A percentile compares a stretch with the other conserved stretches of the same genome.
Evolutionary conservation across 2,113 vertebrate genomes (phyloP).

Genomic region (Pterocles gutturalis): DNA sequence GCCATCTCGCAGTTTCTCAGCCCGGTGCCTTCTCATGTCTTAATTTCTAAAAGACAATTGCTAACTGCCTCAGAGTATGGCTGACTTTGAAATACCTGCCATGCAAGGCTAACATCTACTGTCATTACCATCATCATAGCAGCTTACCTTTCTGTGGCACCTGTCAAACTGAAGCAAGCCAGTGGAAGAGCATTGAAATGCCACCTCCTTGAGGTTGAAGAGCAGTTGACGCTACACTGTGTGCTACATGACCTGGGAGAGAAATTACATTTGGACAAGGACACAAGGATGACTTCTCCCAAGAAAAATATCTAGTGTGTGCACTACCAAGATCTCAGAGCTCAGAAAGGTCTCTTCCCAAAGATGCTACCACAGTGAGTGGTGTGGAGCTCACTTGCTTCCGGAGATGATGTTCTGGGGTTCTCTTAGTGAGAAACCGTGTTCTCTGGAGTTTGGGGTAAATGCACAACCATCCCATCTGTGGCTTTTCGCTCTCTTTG

Average conservation of each 20-base stretch:
- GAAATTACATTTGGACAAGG: background rate
- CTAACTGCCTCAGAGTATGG: background rate
- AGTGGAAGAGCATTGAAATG: background rate
- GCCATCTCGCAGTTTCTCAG: background rate
- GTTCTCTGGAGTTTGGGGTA: background rate
- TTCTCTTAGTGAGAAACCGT: background rate
- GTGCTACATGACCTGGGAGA: accelerated
- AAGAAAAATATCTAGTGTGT: background rate
- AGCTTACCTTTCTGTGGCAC: background rate
- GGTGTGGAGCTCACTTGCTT: background rate
- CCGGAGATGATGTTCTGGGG: background rate
- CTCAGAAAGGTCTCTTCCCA: background rate
- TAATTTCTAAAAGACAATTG: background rate
- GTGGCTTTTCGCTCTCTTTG: background rate
- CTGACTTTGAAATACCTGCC: background rate
- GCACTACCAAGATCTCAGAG: background rate
- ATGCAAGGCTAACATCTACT: background rate
- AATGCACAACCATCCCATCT: background rate
- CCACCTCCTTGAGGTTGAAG: background rate
- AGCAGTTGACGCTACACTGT: accelerated
- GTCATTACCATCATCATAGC: background rate
- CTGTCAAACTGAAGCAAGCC: background rate
- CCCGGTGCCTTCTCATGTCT: background rate
- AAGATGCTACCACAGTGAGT: background rate
- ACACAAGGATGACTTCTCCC: background rate